phyloP scores from a whole-genome alignment of 2,797 vertebrate genomes.

The Loriculus beryllinus region DNA sequence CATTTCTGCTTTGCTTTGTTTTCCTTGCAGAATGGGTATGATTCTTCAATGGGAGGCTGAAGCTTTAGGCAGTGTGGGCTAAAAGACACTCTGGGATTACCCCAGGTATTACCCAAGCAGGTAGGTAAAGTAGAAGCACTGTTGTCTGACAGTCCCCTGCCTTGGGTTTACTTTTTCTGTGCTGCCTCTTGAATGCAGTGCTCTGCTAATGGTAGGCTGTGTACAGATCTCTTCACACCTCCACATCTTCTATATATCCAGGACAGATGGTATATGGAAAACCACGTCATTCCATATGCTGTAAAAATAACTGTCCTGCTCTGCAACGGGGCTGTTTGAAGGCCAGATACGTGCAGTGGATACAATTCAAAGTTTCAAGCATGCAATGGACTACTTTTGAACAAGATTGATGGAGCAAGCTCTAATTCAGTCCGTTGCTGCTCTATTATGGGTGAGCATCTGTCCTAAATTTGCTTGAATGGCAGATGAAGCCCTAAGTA shows the following conservation, averaged over 20 bases:
- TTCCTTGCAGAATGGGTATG: neutral
- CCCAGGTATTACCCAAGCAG: neutral
- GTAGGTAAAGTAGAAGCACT: neutral
- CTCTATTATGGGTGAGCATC: constrained; percentile 47
- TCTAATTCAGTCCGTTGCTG: constrained; percentile 2
- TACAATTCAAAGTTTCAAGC: neutral
- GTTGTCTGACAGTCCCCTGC: neutral
- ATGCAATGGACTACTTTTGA: neutral
- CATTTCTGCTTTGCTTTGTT: neutral
- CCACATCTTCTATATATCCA: neutral
- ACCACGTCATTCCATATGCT: neutral
- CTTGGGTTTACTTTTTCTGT: neutral
- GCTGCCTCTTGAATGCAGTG: neutral
- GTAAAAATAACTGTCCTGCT: constrained; percentile 44
- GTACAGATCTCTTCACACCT: neutral
- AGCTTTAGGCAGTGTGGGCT: neutral
- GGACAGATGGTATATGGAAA: constrained; percentile 7
- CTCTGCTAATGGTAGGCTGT: neutral
- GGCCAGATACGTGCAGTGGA: neutral
- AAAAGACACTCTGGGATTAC: neutral
- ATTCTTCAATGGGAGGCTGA: neutral
- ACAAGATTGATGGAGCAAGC: neutral
- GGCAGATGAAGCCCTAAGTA: constrained; percentile 51
- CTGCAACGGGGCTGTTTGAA: neutral
- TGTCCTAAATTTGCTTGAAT: constrained; percentile 54